A percentile compares a stretch with the other conserved stretches of the same genome.
Evolutionary conservation across 2,113 vertebrate genomes (phyloP).

Genomic region (Salminus brasiliensis): DNA sequence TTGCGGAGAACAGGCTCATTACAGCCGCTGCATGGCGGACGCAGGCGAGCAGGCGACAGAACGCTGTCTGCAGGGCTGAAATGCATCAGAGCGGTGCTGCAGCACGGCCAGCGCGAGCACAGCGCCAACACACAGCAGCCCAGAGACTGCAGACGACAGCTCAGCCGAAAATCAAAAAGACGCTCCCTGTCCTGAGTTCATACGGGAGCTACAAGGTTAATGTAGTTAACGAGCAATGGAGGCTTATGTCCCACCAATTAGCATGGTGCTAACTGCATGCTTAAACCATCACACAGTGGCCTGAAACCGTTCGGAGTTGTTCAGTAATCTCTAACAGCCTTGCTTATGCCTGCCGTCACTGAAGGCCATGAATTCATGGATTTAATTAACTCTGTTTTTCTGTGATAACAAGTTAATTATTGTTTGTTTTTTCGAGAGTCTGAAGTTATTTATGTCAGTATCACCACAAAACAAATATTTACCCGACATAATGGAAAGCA

Average conservation of each 20-base stretch:
- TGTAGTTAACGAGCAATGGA: too few relatives aligned
- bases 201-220: too few relatives aligned
- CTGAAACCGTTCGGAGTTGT: too few relatives aligned
- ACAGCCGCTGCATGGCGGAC: not conserved
- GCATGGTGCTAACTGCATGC: not conserved
- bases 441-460: too few relatives aligned
- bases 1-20: not conserved
- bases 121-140: constrained; percentile 10
- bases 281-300: not conserved
- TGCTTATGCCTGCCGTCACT: too few relatives aligned
- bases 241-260: not conserved
- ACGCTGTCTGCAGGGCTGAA: not conserved
- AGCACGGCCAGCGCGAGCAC: not conserved
- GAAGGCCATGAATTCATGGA: too few relatives aligned
- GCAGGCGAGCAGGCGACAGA: not conserved
- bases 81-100: not conserved
- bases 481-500: too few relatives aligned
- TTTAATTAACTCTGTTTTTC: too few relatives aligned
- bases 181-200: not conserved
- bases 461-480: too few relatives aligned
- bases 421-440: too few relatives aligned
- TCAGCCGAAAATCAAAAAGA: not conserved
- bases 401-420: too few relatives aligned
- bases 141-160: not conserved
- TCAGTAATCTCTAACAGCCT: too few relatives aligned